Evolutionary conservation across 2,888 invertebrate genomes (phyloP).

Genomic region (Myopa tessellatipennis): DNA sequence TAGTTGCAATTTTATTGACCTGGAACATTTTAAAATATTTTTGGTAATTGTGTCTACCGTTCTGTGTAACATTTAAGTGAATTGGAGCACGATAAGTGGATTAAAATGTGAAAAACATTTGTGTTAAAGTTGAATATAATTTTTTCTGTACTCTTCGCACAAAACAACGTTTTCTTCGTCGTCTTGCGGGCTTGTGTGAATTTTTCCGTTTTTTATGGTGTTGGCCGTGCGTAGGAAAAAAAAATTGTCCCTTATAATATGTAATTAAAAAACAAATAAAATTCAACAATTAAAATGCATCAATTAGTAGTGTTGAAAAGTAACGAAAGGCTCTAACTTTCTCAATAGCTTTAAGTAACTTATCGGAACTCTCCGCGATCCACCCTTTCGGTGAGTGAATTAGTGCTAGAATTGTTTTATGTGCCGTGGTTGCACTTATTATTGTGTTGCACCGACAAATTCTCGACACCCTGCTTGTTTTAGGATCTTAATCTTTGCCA

Average conservation of each 20-base stretch:
- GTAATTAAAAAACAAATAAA: slow-evolving; percentile 1
- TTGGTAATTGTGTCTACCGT: slow-evolving; percentile 43
- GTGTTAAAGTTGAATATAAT: slow-evolving; percentile 62
- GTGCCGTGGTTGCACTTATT: not conserved
- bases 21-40: slow-evolving; percentile 52
- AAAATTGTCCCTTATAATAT: not conserved
- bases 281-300: not conserved
- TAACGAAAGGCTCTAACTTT: not conserved
- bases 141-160: slow-evolving; percentile 59
- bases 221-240: slow-evolving; percentile 24
- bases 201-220: slow-evolving; percentile 19
- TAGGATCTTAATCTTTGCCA: not conserved
- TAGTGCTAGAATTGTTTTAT: not conserved
- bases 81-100: slow-evolving; percentile 48
- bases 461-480: not conserved
- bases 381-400: not conserved
- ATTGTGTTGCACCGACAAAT: not conserved
- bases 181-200: slow-evolving; percentile 24
- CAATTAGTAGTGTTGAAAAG: slow-evolving; percentile 4
- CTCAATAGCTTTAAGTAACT: not conserved
- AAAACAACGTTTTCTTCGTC: slow-evolving; percentile 43
- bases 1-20: slow-evolving; percentile 53
- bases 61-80: slow-evolving; percentile 44
- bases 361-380: not conserved
- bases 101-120: slow-evolving; percentile 57